Base-by-base conservation (phyloP, 1,140 invertebrate species). In the Aethina tumida region DNA sequence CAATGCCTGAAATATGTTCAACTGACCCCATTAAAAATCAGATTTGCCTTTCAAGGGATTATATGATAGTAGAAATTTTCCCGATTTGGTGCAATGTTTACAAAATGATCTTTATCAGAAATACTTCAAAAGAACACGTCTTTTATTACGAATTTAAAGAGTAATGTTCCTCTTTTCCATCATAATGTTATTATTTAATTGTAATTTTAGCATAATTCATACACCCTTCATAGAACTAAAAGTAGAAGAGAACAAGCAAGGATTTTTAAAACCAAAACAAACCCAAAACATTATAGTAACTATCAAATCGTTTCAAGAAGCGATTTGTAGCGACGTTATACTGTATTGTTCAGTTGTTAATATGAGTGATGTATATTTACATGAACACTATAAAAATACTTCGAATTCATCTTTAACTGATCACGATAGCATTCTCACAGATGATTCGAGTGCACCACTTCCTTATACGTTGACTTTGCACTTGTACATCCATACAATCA, bases 251-350 rank as follows among this genome's bases (percentile, higher is more conserved):
- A 41, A 28, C 5, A 17, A 14, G 16, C 15, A 27, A 4, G 40
- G 40, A 4, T 15, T 41, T 16, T 41, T 41, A 21, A 20, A 35
- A 29, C 26, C 40, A 8, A 4, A 35, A 35, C 25, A 41, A 30
- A 12, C 32, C 4, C 32, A 41, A 4, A 9, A 17, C 5, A 29
- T 41, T 19, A 15, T 28, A 10, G n/a, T 41, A 8, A 35, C 15
- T 21, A 36, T 41, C 8, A 20, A 34, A 13, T 29, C 40, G 4
- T 21, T 41, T 1, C 14, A 27, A 30, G 33, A 35, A 29, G 21
- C 40, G n/a, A n/a, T n/a, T n/a, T n/a, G n/a, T n/a, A n/a, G n/a
- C n/a, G n/a, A n/a, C n/a, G n/a, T 1, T 36, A 27, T 7, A 35
- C 13, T 26, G 13, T 28, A 7, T 4, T 8, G 17, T 5, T 30